Evolutionary conservation across 2,113 vertebrate species (phyloP).

Genomic region (Vulpes vulpes): DNA sequence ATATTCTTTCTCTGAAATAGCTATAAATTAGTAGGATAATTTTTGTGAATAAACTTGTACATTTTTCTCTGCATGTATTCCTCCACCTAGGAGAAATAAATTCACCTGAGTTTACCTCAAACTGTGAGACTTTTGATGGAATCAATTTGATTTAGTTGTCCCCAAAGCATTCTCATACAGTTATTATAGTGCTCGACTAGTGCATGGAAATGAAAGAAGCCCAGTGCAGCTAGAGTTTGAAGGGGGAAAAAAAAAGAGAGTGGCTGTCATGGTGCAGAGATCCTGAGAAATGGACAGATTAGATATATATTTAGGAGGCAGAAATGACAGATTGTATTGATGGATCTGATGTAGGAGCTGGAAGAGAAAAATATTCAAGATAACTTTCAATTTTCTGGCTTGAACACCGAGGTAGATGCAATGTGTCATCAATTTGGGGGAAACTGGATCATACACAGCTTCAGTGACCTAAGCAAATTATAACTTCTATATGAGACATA

Average conservation of each 20-base stretch:
- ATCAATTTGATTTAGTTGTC: neutral
- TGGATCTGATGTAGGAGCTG: neutral
- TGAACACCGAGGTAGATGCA: neutral
- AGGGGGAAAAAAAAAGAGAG: neutral
- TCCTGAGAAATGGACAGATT: neutral
- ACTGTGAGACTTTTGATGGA: neutral
- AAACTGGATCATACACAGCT: neutral
- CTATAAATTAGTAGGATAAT: neutral
- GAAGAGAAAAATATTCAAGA: neutral
- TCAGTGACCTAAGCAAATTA: neutral
- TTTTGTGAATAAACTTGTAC: neutral
- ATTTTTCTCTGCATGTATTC: slow-evolving; percentile 1
- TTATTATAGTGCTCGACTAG: neutral
- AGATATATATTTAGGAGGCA: neutral
- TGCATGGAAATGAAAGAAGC: neutral
- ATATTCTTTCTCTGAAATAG: neutral
- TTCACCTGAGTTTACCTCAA: neutral
- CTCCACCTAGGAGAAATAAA: neutral
- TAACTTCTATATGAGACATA: neutral
- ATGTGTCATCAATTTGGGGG: neutral
- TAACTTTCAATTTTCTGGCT: neutral
- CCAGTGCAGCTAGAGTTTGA: neutral
- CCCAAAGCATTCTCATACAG: neutral
- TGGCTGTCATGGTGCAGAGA: neutral
- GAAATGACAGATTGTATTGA: neutral